phyloP scores from a whole-genome alignment of 2,888 invertebrate species.

The Pterobdella sp. region DNA sequence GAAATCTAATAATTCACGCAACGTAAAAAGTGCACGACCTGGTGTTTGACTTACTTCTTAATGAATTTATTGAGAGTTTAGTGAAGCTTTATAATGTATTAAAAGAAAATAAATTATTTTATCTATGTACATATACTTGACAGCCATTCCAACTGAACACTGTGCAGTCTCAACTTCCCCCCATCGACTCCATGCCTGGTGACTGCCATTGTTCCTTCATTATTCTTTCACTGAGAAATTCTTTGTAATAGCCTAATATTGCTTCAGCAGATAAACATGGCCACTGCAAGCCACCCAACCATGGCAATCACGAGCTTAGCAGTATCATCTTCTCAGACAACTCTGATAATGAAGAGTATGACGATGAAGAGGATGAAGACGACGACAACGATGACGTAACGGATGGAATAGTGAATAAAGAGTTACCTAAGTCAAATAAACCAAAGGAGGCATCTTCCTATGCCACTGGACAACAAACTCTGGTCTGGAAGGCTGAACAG shows the following conservation, averaged over 20 bases:
- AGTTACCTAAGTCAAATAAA: background rate
- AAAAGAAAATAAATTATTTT: no score
- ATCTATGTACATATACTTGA: no score
- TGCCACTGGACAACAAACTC: background rate
- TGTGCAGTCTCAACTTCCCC: background rate
- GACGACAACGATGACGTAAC: background rate
- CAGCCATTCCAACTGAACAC: conserved; percentile 6
- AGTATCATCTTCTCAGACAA: conserved; percentile 13
- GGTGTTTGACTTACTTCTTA: no score
- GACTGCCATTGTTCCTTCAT: no score
- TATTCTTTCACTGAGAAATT: background rate
- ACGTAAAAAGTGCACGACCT: no score
- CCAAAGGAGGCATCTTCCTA: background rate
- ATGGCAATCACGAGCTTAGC: background rate
- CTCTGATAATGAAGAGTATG: conserved; percentile 17
- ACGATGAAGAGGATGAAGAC: conserved; percentile 18
- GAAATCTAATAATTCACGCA: no score
- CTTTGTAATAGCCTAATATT: background rate
- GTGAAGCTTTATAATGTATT: no score
- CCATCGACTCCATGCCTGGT: conserved; percentile 7
- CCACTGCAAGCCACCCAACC: background rate
- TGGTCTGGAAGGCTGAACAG: conserved; percentile 20
- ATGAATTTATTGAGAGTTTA: no score
- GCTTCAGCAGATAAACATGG: background rate
- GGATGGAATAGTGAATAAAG: background rate